Percentiles rank a stretch among this genome's conserved stretches.
Conservation (phyloP, 2,113 vertebrate genomes). For the Larimichthys polyactis region DNA sequence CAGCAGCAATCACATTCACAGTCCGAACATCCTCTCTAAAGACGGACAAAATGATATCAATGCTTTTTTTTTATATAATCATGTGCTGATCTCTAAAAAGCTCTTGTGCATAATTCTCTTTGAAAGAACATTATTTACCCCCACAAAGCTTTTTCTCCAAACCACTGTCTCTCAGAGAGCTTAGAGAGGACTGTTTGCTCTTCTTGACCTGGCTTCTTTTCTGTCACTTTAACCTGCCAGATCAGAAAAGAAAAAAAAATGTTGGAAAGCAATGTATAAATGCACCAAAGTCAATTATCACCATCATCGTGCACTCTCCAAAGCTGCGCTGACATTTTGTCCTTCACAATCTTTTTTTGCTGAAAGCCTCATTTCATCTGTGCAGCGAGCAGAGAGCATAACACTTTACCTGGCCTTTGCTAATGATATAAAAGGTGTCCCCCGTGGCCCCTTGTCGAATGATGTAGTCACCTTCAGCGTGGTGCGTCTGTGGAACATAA, state of each 20-base stretch:
- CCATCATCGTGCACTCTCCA: conserved; percentile 30
- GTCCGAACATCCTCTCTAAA: conserved; percentile 76
- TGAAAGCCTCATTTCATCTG: conserved; percentile 31
- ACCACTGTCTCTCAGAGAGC: conserved; percentile 81
- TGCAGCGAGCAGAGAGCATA: conserved; percentile 24
- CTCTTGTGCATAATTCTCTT: background rate
- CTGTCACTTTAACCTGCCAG: conserved; percentile 81
- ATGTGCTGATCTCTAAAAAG: background rate
- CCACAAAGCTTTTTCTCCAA: conserved; percentile 83
- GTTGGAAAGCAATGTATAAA: conserved; percentile 6
- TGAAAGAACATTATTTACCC: conserved; percentile 71
- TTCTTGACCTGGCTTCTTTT: conserved; percentile 71
- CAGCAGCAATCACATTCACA: conserved; percentile 72
- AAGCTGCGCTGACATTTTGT: conserved; percentile 40
- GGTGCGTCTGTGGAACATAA: conserved; percentile 71
- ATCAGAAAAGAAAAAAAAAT: conserved; percentile 24
- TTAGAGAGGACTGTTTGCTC: conserved; percentile 71
- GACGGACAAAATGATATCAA: conserved; percentile 2
- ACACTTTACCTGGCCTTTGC: conserved; percentile 82
- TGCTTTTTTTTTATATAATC: background rate
- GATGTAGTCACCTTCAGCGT: conserved; percentile 81
- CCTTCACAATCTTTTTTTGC: conserved; percentile 33
- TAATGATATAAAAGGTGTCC: conserved; percentile 85
- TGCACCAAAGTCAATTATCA: conserved; percentile 40
- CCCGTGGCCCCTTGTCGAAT: conserved; percentile 79